Conservation (phyloP, 2,888 invertebrate species). For the Cryptus armator region DNA sequence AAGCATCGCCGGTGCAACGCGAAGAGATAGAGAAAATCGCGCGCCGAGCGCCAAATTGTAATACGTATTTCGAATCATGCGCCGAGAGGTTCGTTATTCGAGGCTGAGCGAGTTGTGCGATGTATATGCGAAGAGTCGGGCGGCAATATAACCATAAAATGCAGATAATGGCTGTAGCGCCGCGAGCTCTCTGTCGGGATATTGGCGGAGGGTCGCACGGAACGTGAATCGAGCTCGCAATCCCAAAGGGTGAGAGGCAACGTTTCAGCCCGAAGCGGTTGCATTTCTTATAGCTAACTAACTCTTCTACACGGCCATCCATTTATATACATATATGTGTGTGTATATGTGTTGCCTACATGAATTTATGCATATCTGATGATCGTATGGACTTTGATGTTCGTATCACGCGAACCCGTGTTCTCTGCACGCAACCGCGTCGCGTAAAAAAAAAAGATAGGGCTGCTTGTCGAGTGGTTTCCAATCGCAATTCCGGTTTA, state of each 20-base stretch:
- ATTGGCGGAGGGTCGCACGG: constrained; percentile 75
- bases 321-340: not conserved
- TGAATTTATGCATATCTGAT: constrained; percentile 22
- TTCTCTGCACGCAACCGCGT: constrained; percentile 52
- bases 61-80: constrained; percentile 79
- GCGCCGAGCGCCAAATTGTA: constrained; percentile 78
- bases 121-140: constrained; percentile 69
- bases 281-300: constrained; percentile 53
- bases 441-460: constrained; percentile 14
- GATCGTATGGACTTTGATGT: constrained; percentile 9
- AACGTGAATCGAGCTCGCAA: constrained; percentile 68
- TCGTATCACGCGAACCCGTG: constrained; percentile 53
- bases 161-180: constrained; percentile 82
- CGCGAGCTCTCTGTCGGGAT: constrained; percentile 68
- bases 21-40: constrained; percentile 41
- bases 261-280: constrained; percentile 47
- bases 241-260: constrained; percentile 62
- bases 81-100: constrained; percentile 75
- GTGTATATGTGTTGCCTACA: not conserved
- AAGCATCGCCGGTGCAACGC: constrained; percentile 9
- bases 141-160: constrained; percentile 85
- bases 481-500: constrained; percentile 43
- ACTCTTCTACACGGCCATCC: not conserved
- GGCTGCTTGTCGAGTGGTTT: constrained; percentile 38
- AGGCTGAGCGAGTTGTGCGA: constrained; percentile 72